A percentile compares a stretch with the other conserved stretches of the same genome.
Conservation (phyloP, 2,113 vertebrate species). For the Erythrolamprus reginae region DNA sequence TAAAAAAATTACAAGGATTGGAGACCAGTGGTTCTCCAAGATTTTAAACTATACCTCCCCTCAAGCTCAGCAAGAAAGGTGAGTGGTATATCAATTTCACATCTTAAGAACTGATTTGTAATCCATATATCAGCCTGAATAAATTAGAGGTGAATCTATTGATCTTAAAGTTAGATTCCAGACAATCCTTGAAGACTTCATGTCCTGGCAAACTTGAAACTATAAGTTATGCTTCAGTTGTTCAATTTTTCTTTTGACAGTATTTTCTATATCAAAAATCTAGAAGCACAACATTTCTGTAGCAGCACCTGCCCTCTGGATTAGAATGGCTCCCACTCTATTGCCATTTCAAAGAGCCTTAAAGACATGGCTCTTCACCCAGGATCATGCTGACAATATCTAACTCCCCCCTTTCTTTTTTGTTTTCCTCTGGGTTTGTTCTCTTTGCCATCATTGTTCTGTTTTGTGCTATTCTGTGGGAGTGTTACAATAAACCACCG, state of each 20-base stretch:
- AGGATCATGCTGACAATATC: neutral
- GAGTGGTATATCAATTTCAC: neutral
- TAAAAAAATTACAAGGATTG: neutral
- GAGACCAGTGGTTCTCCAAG: neutral
- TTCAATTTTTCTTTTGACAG: neutral
- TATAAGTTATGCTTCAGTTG: neutral
- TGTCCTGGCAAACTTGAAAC: neutral
- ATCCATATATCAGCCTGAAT: neutral
- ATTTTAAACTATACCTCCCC: neutral
- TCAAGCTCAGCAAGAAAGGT: neutral
- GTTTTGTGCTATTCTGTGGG: neutral
- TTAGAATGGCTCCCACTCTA: neutral
- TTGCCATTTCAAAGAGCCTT: neutral
- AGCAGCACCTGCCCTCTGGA: neutral
- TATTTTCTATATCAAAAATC: neutral
- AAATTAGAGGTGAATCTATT: neutral
- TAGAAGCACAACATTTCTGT: neutral
- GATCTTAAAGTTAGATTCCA: neutral
- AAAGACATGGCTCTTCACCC: neutral
- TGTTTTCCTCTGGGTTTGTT: neutral
- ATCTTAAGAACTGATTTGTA: neutral
- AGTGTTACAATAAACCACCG: neutral
- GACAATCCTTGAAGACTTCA: neutral
- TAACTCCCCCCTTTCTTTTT: neutral
- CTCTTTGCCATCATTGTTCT: neutral